Percentiles rank a stretch among this genome's conserved stretches.
phyloP scores from a whole-genome alignment of 2,888 invertebrate genomes.

The Himalopsyche kuldschensis region DNA sequence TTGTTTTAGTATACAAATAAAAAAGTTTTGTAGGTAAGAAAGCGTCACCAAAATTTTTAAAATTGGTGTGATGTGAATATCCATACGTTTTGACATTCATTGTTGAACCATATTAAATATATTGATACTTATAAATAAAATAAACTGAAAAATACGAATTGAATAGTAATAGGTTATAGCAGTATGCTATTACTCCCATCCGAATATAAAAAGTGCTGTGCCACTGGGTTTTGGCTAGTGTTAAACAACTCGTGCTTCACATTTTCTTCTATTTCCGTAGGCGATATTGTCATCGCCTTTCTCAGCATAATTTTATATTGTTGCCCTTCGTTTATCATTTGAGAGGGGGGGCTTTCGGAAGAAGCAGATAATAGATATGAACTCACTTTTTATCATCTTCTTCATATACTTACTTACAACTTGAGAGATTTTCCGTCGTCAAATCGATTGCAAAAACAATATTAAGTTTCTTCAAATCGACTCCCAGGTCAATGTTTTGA shows the following conservation, averaged over 20 bases:
- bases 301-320: constrained; percentile 24
- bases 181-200: not conserved
- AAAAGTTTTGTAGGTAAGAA: too few relatives aligned
- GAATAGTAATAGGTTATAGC: not conserved
- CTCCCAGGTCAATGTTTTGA: too few relatives aligned
- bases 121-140: too few relatives aligned
- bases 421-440: not conserved
- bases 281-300: constrained; percentile 19
- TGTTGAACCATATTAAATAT: too few relatives aligned
- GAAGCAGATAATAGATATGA: constrained; percentile 8
- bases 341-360: not conserved
- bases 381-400: not conserved
- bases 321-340: constrained; percentile 18
- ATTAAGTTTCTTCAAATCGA: too few relatives aligned
- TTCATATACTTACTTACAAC: not conserved
- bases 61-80: too few relatives aligned
- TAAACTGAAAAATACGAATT: too few relatives aligned
- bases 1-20: too few relatives aligned
- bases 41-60: too few relatives aligned
- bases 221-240: not conserved
- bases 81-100: too few relatives aligned
- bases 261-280: constrained; percentile 12
- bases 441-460: too few relatives aligned
- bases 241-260: not conserved
- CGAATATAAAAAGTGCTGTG: not conserved